phyloP scores from a whole-genome alignment of 2,888 invertebrate genomes.

The Sabatieria punctata region DNA sequence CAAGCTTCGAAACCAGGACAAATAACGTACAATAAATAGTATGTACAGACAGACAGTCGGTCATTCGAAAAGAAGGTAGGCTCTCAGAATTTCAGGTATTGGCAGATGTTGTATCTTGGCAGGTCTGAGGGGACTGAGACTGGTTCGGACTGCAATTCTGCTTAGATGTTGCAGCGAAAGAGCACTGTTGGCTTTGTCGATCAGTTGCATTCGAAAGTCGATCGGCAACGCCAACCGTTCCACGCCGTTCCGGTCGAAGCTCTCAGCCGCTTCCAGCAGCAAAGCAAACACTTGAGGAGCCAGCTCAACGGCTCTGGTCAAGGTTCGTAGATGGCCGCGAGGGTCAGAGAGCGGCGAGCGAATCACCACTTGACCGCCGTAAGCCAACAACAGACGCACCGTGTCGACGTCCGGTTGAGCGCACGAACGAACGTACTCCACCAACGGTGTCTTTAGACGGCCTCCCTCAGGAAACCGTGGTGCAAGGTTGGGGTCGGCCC shows the following conservation, averaged over 20 bases:
- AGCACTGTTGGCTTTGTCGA: constrained; percentile 1
- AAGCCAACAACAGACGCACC: constrained; percentile 4
- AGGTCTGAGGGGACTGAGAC: constrained; percentile 1
- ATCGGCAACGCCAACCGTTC: constrained; percentile 2
- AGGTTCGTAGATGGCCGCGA: constrained; percentile 2
- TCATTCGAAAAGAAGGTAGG: too few relatives aligned
- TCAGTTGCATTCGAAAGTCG: constrained; percentile 1
- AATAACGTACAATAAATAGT: too few relatives aligned
- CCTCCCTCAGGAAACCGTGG: constrained; percentile 5
- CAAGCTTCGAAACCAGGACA: too few relatives aligned
- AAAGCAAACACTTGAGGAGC: constrained; percentile 1
- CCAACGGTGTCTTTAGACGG: constrained; percentile 8
- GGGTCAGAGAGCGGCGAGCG: neutral
- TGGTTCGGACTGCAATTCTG: neutral
- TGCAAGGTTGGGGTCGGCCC: constrained; percentile 22
- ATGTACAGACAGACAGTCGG: too few relatives aligned
- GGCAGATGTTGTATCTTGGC: constrained; percentile 1
- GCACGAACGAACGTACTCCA: constrained; percentile 8
- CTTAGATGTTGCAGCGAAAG: neutral
- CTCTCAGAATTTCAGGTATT: neutral
- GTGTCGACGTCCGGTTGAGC: neutral
- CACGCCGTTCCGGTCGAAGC: neutral
- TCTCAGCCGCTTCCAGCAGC: constrained; percentile 7
- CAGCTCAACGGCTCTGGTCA: neutral
- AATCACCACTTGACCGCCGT: constrained; percentile 8